Percentiles rank a stretch among this genome's conserved stretches.
Evolutionary conservation across 2,113 vertebrate species (phyloP).

Genomic region (Synchiropus splendidus): DNA sequence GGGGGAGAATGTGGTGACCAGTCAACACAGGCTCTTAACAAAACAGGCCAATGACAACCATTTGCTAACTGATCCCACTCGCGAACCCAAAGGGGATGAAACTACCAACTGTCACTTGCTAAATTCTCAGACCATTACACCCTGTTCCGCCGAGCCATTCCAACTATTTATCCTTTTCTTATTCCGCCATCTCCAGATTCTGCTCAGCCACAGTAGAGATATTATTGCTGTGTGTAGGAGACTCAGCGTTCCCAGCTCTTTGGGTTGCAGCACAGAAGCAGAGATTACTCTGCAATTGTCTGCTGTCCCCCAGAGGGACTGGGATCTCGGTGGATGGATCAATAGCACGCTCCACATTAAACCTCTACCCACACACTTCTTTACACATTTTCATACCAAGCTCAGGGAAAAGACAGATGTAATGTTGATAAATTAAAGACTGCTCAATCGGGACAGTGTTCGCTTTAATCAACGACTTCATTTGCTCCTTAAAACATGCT

Average conservation of each 20-base stretch:
- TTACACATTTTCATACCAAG: conserved; percentile 27
- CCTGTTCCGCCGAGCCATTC: conserved; percentile 13
- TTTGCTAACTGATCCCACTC: conserved; percentile 47
- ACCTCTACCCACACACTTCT: conserved; percentile 9
- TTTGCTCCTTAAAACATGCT: conserved; percentile 17
- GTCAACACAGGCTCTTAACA: conserved; percentile 9
- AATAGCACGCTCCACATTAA: conserved; percentile 28
- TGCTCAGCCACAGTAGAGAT: conserved; percentile 1
- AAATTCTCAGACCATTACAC: conserved; percentile 25
- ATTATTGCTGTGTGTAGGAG: conserved; percentile 4
- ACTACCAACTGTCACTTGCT: conserved; percentile 46
- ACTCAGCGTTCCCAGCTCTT: conserved; percentile 12
- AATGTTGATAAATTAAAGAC: conserved; percentile 17
- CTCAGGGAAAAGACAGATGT: conserved; percentile 1
- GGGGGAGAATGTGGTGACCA: conserved; percentile 19
- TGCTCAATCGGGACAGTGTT: conserved; percentile 1
- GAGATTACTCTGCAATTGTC: conserved; percentile 33
- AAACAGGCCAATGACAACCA: conserved; percentile 26
- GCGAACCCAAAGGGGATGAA: conserved; percentile 37
- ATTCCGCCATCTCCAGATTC: conserved; percentile 9
- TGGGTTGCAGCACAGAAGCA: conserved; percentile 8
- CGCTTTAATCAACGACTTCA: conserved; percentile 36
- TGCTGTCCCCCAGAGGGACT: conserved; percentile 24
- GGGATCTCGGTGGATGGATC: conserved; percentile 32
- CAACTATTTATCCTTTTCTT: conserved; percentile 12